Evolutionary conservation across 2,888 invertebrate genomes (phyloP).

Genomic region (Tineola bisselliella): DNA sequence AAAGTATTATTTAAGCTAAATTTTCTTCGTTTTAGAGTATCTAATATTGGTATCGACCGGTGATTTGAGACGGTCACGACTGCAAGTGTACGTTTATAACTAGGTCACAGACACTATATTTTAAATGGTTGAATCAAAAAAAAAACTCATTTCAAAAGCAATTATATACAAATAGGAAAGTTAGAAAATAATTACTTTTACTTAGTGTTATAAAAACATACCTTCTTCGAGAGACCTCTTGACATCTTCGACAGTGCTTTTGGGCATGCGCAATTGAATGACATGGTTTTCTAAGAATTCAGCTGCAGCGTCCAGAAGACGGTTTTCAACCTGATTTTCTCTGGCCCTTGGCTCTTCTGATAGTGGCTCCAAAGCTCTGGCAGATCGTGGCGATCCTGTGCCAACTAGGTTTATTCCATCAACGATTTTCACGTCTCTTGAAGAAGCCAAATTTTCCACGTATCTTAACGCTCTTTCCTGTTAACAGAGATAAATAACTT

Average conservation of each 20-base stretch:
- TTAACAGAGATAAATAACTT: conserved; percentile 19
- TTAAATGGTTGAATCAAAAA: too few relatives aligned
- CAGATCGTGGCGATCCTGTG: conserved; percentile 64
- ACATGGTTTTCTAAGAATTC: conserved; percentile 84
- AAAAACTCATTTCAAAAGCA: too few relatives aligned
- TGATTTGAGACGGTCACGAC: too few relatives aligned
- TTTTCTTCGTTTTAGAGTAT: too few relatives aligned
- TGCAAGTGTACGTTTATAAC: too few relatives aligned
- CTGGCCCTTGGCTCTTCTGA: conserved; percentile 77
- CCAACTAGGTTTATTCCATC: conserved; percentile 70
- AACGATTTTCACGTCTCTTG: conserved; percentile 64
- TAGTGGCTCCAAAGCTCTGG: conserved; percentile 70
- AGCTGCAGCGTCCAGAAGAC: conserved; percentile 78
- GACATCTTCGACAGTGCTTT: conserved; percentile 76
- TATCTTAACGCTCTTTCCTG: conserved; percentile 78
- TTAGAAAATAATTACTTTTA: too few relatives aligned
- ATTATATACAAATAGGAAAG: too few relatives aligned
- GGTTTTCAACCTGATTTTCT: conserved; percentile 77
- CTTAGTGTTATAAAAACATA: conserved; percentile 37
- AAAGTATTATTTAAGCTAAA: too few relatives aligned
- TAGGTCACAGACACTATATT: too few relatives aligned
- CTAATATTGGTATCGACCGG: too few relatives aligned
- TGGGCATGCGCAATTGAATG: conserved; percentile 82
- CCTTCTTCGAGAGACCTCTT: conserved; percentile 84
- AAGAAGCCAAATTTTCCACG: conserved; percentile 65